Conservation (phyloP, 2,888 invertebrate genomes). For the Branchipolynoe longqiensis region DNA sequence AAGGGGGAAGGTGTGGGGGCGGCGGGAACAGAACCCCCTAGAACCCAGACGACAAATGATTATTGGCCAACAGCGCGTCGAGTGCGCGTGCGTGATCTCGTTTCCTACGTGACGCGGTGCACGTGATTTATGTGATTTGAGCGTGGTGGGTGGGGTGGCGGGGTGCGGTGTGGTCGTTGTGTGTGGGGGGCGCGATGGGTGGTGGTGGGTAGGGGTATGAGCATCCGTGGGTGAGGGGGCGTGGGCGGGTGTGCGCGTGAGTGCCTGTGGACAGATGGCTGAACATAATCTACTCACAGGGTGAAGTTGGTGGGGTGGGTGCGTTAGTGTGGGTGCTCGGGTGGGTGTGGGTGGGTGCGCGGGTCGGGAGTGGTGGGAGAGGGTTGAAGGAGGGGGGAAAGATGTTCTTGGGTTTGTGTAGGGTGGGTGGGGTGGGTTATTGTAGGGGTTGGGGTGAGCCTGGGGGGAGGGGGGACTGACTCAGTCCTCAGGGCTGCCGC, state of each 20-base stretch:
- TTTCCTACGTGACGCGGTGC: constrained; percentile 34
- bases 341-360: no score
- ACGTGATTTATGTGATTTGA: constrained; percentile 39
- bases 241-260: no score
- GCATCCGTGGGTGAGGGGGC: no score
- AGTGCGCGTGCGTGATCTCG: constrained; percentile 52
- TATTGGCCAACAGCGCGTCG: constrained; percentile 26
- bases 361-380: no score
- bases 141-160: neutral
- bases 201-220: neutral
- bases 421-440: neutral
- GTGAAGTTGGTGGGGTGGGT: no score
- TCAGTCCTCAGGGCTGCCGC: neutral
- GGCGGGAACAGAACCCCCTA: no score
- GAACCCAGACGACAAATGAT: neutral
- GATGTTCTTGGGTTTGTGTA: no score
- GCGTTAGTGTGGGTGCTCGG: no score
- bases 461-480: neutral
- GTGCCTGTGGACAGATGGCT: no score
- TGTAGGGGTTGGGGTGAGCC: neutral
- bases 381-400: no score
- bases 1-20: no score
- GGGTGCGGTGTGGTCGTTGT: neutral
- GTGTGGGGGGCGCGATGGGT: neutral
- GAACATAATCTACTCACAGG: no score